Evolutionary conservation across 2,113 vertebrate species (phyloP), one percentile per base, ranked within the genome.

Genomic region (Nycticryphes semicollaris): DNA sequence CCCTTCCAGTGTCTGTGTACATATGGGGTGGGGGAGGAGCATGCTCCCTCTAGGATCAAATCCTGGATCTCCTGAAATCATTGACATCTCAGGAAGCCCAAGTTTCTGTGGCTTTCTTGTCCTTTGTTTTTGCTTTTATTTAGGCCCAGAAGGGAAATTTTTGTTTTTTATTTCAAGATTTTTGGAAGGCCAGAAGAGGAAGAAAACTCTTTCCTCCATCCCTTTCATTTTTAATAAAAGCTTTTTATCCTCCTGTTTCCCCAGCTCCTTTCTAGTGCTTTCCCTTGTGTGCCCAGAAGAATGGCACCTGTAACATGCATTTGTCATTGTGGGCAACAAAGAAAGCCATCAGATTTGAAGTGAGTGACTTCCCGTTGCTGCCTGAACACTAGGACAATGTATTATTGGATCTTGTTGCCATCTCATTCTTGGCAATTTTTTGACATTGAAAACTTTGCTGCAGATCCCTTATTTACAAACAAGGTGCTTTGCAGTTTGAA

Each of bases 231-330:
- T 76, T n/a, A 78, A 25, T 70, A 47, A 69, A 91, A 59, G 7
- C 6, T 75, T 41, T 74, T 86, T 41, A 82, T 59, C 10, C 27
- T 75, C 5, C 24, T 75, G 14, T 59, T 25, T 79, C 80, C 48
- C 21, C 56, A 18, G 21, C 47, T 77, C 25, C 20, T 76, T 79
- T 54, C 50, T 59, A 81, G 7, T 57, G 21, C 27, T 89, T 84
- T 41, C 31, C 23, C 7, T 84, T 7, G 3, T 7, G 10, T 87
- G 23, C 31, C 30, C 28, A 72, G 47, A 70, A 72, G 50, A 25
- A 45, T 0, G 1, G 15, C 21, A 45, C 48, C 16, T 86, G 10
- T 60, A 77, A 62, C 20, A 54, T 0, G 3, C 3, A 17, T 0
- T 2, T 37, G 31, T 6, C 23, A 3, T 35, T 33, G 11, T 66